Evolutionary conservation across 2,888 invertebrate genomes (phyloP).

Genomic region (Campoplex nolae): DNA sequence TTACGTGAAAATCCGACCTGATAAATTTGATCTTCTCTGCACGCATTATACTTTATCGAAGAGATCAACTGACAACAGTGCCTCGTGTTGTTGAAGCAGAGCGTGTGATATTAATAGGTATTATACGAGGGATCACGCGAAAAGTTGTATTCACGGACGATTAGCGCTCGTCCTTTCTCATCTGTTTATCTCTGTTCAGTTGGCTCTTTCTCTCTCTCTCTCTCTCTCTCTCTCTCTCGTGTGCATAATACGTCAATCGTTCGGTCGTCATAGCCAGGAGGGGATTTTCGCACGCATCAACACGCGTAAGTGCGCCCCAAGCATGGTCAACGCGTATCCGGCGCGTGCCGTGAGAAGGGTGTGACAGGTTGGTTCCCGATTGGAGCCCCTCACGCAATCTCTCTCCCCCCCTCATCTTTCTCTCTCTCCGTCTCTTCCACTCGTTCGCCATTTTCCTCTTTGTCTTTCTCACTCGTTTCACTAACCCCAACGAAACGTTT

Average conservation of each 20-base stretch:
- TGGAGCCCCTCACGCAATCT: slow-evolving; percentile 32
- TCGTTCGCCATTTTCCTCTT: slow-evolving; percentile 33
- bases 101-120: slow-evolving; percentile 39
- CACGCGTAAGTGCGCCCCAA: slow-evolving; percentile 51
- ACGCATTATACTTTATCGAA: slow-evolving; percentile 16
- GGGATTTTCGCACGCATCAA: slow-evolving; percentile 60
- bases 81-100: neutral
- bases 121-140: slow-evolving; percentile 46
- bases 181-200: slow-evolving; percentile 47
- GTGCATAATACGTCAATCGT: slow-evolving; percentile 41
- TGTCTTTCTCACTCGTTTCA: slow-evolving; percentile 16
- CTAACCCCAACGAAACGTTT: slow-evolving; percentile 65
- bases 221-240: slow-evolving; percentile 9
- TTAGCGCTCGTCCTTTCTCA: slow-evolving; percentile 56
- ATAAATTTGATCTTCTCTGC: neutral
- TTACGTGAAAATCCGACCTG: neutral
- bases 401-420: slow-evolving; percentile 18
- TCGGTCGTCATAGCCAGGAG: slow-evolving; percentile 47
- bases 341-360: slow-evolving; percentile 56
- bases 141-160: slow-evolving; percentile 62
- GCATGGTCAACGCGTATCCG: slow-evolving; percentile 50
- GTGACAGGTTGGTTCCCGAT: slow-evolving; percentile 29
- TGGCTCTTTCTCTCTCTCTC: slow-evolving; percentile 9
- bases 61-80: slow-evolving; percentile 25
- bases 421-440: slow-evolving; percentile 16